Conservation (phyloP, 1,140 invertebrate genomes). For the Chironomus tepperi region DNA sequence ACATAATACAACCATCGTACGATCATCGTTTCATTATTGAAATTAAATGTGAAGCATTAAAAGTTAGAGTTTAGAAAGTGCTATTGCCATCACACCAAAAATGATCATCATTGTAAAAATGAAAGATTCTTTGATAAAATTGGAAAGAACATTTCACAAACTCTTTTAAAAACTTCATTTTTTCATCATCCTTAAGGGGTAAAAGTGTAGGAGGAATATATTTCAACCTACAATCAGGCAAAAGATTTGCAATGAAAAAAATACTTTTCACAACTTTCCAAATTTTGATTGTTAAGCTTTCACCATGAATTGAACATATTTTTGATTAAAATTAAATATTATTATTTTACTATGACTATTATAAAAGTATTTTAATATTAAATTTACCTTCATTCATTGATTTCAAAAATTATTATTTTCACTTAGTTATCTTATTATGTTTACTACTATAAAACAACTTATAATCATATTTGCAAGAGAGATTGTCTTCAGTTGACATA, state of each 20-base stretch:
- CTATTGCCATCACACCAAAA: no score
- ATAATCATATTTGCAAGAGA: constrained; percentile 16
- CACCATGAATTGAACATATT: neutral
- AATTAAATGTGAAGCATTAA: no score
- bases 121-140: no score
- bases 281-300: neutral
- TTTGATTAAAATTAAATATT: constrained; percentile 10
- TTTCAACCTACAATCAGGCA: neutral
- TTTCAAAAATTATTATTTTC: neutral
- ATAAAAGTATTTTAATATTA: no score
- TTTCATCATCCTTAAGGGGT: no score
- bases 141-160: no score
- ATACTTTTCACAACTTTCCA: neutral
- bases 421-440: neutral
- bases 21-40: no score
- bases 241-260: neutral
- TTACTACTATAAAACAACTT: neutral
- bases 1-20: no score
- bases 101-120: no score
- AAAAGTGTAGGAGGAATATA: neutral
- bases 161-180: no score
- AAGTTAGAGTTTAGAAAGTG: no score
- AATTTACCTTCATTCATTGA: neutral
- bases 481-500: constrained; percentile 15
- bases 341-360: neutral